Evolutionary conservation across 1,140 invertebrate species (phyloP).

Genomic region (Cotesia typhae): DNA sequence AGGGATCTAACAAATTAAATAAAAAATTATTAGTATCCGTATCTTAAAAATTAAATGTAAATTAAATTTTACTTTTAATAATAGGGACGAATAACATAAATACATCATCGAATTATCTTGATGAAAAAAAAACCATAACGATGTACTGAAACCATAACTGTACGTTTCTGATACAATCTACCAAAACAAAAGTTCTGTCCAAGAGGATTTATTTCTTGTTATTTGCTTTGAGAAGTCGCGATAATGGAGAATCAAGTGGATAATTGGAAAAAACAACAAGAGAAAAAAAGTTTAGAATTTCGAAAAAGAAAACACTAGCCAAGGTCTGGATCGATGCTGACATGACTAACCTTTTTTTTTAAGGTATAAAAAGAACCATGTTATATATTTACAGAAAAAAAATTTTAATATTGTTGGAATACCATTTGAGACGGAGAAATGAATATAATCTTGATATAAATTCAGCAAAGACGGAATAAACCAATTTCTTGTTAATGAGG

Average conservation of each 20-base stretch:
- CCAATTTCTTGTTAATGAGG: slow-evolving; percentile 55
- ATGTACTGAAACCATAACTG: too few species aligned
- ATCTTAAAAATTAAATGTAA: too few species aligned
- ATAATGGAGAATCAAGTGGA: slow-evolving; percentile 18
- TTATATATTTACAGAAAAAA: too few species aligned
- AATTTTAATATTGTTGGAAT: background rate
- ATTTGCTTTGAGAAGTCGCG: background rate
- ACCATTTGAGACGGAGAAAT: background rate
- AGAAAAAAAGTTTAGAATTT: background rate
- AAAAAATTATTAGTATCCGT: too few species aligned
- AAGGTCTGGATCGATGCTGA: background rate
- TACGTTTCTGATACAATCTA: background rate
- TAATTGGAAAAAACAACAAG: slow-evolving; percentile 19
- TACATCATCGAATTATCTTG: too few species aligned
- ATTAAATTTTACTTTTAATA: too few species aligned
- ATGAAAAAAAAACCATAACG: too few species aligned
- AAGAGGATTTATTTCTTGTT: background rate
- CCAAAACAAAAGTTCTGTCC: background rate
- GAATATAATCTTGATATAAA: background rate
- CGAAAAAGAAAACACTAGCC: background rate
- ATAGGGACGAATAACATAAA: too few species aligned
- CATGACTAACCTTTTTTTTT: too few species aligned
- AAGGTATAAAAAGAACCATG: too few species aligned
- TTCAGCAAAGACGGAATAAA: slow-evolving; percentile 47
- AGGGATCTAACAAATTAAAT: too few species aligned